Evolutionary conservation across 2,113 vertebrate species (phyloP).

Genomic region (Montifringilla adamsi): DNA sequence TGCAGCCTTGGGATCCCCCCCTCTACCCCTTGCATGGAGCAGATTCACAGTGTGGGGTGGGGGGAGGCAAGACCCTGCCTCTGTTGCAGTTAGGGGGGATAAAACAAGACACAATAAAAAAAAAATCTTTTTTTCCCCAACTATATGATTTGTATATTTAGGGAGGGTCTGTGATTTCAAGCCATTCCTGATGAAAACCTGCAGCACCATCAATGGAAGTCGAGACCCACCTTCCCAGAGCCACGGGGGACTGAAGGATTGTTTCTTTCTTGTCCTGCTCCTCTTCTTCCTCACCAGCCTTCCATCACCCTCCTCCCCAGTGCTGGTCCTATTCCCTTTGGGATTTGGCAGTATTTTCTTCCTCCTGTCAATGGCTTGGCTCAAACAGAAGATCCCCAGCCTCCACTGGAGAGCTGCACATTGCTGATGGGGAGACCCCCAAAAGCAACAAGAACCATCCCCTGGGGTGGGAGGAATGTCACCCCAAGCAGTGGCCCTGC

Average conservation of each 20-base stretch:
- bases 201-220: background rate
- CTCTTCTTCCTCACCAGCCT: background rate
- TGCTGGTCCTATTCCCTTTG: background rate
- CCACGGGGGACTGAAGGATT: accelerated
- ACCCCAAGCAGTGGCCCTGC: background rate
- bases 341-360: slow-evolving; percentile 32
- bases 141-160: background rate
- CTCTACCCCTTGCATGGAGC: background rate
- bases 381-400: background rate
- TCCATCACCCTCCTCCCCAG: background rate
- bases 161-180: background rate
- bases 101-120: background rate
- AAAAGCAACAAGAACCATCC: background rate
- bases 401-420: background rate
- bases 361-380: background rate
- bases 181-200: background rate
- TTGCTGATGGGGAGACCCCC: background rate
- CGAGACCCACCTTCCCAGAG: background rate
- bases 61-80: background rate
- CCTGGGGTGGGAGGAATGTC: background rate
- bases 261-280: background rate
- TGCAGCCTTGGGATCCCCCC: background rate
- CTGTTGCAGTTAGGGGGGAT: accelerated
- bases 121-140: accelerated
- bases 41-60: background rate